Base-by-base conservation (phyloP, 2,797 vertebrate species). In the Austrolebias charrua region DNA sequence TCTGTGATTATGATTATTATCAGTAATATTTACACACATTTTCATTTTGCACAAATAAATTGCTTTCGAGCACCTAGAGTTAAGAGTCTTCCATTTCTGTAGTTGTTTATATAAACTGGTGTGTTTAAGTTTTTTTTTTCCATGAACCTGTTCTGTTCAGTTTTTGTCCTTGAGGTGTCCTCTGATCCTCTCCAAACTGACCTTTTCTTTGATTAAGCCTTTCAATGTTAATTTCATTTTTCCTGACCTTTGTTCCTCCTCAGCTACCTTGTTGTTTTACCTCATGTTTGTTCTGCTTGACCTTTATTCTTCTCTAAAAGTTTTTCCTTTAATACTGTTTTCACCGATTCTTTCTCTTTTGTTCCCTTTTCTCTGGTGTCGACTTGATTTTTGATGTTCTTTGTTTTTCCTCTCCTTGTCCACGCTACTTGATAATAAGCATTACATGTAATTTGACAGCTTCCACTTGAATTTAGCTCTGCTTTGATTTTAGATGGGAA, bases 1-100 rank as follows among this genome's bases (percentile, higher is more conserved):
- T 70, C 67, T 75, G 73, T 70, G 71, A 71, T 63, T n/a, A 45
- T 45, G 42, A 45, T 57, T 31, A 24, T 24, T 24, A 24, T 24
- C 24, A 24, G 1, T 18, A 46, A 19, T 65, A 66, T 45, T 60
- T 67, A 58, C 55, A 56, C 53, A 77, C 42, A 66, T 5, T 55
- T 66, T 82, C 82, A 46, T 56, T 83, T 62, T 85, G 83, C 89
- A 84, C 57, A 86, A 75, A 85, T 87, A 81, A 73, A 84, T 83
- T 81, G 75, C 71, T 84, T 77, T 71, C 20, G 55, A 31, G 54
- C 76, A 47, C 65, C 44, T 66, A 71, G 55, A 45, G 20, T 24
- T 66, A 71, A 75, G 60, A 83, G 85, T 90, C 87, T 89, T 90
- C 85, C 87, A 83, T 81, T 78, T 76, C 61, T 63, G 68, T 68